Conservation (phyloP, 2,888 invertebrate species). For the Heteromyza rotundicornis region DNA sequence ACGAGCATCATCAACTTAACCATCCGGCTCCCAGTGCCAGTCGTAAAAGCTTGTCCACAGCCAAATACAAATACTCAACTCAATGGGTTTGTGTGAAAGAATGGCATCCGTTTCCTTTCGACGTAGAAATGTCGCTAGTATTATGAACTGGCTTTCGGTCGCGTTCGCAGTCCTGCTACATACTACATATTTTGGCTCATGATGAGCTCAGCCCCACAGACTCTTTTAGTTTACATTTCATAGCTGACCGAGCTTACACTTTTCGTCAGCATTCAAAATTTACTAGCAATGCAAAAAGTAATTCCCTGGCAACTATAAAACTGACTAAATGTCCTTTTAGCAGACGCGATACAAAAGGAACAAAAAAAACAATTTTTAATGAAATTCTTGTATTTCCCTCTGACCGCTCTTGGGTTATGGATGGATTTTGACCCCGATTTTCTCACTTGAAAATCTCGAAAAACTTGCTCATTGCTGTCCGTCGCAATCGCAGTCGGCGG, state of each 20-base stretch:
- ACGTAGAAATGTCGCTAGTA: constrained; percentile 13
- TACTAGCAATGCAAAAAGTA: not conserved
- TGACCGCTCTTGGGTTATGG: not conserved
- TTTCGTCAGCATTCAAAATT: not conserved
- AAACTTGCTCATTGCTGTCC: not conserved
- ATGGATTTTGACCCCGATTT: constrained; percentile 3
- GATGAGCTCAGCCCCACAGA: too few relatives aligned
- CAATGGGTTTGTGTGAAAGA: constrained; percentile 41
- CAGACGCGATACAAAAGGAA: not conserved
- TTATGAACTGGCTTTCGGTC: constrained; percentile 6
- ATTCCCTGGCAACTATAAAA: not conserved
- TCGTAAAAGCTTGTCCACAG: constrained; percentile 3
- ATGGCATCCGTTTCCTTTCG: constrained; percentile 33
- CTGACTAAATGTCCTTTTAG: not conserved
- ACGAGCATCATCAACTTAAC: not conserved
- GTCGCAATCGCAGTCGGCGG: not conserved
- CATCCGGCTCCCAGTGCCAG: constrained; percentile 14
- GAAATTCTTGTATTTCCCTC: not conserved
- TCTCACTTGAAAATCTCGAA: not conserved
- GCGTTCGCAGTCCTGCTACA: not conserved
- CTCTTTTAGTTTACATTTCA: too few relatives aligned
- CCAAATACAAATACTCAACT: not conserved
- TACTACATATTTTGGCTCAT: not conserved
- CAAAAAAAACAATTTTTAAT: not conserved
- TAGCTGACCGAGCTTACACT: too few relatives aligned